Percentiles rank a stretch among this genome's conserved stretches.
phyloP scores from a whole-genome alignment of 64 coral and sea anemone genomes.

The Porites lutea region DNA sequence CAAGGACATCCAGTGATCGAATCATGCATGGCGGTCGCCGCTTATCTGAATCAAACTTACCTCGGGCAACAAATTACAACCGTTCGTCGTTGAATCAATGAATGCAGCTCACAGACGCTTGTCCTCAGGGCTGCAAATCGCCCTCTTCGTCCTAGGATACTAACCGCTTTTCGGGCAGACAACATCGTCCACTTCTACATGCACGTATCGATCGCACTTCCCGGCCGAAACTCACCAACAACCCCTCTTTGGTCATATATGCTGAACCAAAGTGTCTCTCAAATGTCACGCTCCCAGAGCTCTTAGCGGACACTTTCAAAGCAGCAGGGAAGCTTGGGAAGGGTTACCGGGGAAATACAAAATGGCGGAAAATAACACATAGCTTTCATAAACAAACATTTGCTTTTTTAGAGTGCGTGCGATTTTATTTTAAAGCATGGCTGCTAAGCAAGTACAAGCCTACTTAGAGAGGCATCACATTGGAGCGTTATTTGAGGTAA shows the following conservation, averaged over 20 bases:
- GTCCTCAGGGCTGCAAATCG: slow-evolving; percentile 61
- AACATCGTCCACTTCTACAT: slow-evolving; percentile 53
- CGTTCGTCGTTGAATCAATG: slow-evolving; percentile 46
- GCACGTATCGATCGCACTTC: not conserved
- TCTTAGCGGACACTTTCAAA: not conserved
- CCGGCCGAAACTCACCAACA: not conserved
- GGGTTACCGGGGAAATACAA: slow-evolving; percentile 45
- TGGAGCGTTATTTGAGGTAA: slow-evolving; percentile 83
- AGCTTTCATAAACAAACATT: not conserved
- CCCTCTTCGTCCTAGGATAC: slow-evolving; percentile 57
- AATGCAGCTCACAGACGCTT: slow-evolving; percentile 49
- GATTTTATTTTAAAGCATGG: slow-evolving; percentile 38
- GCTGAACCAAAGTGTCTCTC: not conserved
- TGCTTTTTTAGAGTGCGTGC: not conserved
- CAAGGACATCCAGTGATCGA: not conserved
- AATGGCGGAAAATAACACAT: slow-evolving; percentile 29
- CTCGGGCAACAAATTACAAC: slow-evolving; percentile 69
- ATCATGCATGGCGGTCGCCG: not conserved
- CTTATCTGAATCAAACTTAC: slow-evolving; percentile 21
- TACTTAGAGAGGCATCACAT: slow-evolving; percentile 79
- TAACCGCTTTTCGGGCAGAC: slow-evolving; percentile 56
- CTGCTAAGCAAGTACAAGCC: slow-evolving; percentile 61
- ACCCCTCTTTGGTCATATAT: not conserved
- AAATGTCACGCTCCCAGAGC: not conserved
- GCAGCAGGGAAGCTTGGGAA: not conserved